phyloP scores from a whole-genome alignment of 2,113 vertebrate species.

The Ceyx margarethae region DNA sequence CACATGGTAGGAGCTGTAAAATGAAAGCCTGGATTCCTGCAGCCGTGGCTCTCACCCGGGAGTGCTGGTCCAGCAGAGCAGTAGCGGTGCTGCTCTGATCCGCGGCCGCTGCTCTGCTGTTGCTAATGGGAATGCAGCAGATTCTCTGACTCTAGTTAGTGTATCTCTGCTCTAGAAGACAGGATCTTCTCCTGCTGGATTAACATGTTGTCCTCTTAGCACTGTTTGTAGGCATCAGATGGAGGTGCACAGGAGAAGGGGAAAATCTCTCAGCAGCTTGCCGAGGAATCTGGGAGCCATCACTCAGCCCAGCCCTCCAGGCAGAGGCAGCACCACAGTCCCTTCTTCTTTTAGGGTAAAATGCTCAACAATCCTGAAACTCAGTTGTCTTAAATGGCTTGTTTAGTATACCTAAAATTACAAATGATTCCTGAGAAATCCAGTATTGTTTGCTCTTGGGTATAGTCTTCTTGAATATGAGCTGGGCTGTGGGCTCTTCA shows the following conservation, averaged over 20 bases:
- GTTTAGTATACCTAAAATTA: background rate
- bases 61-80: background rate
- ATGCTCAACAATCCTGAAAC: background rate
- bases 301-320: background rate
- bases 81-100: background rate
- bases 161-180: background rate
- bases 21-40: background rate
- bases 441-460: background rate
- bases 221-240: background rate
- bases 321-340: background rate
- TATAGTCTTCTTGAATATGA: background rate
- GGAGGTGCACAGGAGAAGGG: background rate
- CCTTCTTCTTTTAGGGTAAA: accelerated
- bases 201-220: background rate
- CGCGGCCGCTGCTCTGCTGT: background rate
- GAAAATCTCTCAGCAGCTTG: background rate
- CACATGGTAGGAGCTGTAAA: conserved; percentile 17
- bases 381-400: background rate
- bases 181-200: background rate
- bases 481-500: background rate
- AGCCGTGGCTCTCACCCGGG: conserved; percentile 1
- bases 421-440: background rate
- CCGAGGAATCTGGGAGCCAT: background rate
- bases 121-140: background rate
- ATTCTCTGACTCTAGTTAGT: background rate